Conservation (phyloP, 2,797 vertebrate species). For the Agapornis canus region DNA sequence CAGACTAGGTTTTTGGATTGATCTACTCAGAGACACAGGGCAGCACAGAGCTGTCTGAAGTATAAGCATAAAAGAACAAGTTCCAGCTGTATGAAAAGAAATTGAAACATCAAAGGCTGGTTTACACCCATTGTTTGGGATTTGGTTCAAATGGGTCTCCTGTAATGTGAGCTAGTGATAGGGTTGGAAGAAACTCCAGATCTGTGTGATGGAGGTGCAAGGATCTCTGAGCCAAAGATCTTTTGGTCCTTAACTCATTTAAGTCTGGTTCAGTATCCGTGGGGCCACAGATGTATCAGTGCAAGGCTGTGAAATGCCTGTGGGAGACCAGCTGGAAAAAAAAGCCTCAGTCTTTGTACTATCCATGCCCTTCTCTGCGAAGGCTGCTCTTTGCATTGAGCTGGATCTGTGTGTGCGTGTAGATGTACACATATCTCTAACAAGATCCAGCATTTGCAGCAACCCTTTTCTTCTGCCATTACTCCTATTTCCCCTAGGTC, state of each 20-base stretch:
- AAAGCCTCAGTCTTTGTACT: not conserved
- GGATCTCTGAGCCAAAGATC: not conserved
- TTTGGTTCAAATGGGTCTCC: not conserved
- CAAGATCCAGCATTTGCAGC: not conserved
- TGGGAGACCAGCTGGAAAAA: not conserved
- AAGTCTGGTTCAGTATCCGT: not conserved
- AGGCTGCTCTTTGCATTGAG: not conserved
- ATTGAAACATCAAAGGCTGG: not conserved
- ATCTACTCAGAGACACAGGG: not conserved
- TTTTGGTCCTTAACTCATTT: not conserved
- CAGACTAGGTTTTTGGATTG: not conserved
- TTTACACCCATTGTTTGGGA: rapidly evolving
- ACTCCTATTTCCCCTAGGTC: not conserved
- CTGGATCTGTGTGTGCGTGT: not conserved
- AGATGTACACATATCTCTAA: too few relatives aligned
- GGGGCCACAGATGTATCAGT: not conserved
- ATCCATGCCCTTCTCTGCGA: too few relatives aligned
- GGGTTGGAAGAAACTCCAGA: not conserved
- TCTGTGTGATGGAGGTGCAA: not conserved
- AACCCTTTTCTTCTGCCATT: not conserved
- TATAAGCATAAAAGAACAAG: not conserved
- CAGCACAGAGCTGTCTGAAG: not conserved
- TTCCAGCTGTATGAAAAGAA: not conserved
- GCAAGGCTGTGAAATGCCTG: not conserved
- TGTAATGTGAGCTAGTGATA: not conserved